Percentiles rank a stretch among this genome's conserved stretches.
Evolutionary conservation across 1,140 invertebrate species (phyloP).

Genomic region (Brachionus calyciflorus): DNA sequence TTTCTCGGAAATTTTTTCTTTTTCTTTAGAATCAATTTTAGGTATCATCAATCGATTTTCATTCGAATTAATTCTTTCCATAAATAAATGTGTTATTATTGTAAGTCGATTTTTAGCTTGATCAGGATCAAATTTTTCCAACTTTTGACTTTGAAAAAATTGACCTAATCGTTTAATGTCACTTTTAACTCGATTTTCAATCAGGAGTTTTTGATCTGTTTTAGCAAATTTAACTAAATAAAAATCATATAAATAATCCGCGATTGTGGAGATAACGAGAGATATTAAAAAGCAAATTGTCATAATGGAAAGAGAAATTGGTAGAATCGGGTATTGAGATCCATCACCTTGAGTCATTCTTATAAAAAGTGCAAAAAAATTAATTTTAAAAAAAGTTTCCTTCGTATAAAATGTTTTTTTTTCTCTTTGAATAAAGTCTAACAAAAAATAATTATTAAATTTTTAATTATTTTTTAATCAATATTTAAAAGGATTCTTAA

Average conservation of each 20-base stretch:
- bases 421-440: too few relatives aligned
- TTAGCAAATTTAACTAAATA: constrained; percentile 40
- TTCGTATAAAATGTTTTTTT: background rate
- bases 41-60: background rate
- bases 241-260: constrained; percentile 32
- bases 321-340: constrained; percentile 35
- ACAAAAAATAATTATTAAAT: too few relatives aligned
- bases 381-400: background rate
- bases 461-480: too few relatives aligned
- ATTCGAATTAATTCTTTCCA: constrained; percentile 22
- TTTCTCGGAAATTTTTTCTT: background rate
- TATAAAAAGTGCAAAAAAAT: background rate
- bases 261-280: background rate
- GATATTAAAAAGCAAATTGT: background rate
- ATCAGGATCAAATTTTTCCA: constrained; percentile 20
- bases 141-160: constrained; percentile 25
- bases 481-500: too few relatives aligned
- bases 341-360: constrained; percentile 38
- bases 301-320: constrained; percentile 20
- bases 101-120: constrained; percentile 15
- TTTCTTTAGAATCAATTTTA: background rate
- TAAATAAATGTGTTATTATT: background rate
- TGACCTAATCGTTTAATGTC: constrained; percentile 25
- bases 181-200: constrained; percentile 22
- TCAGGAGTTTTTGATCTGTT: constrained; percentile 3